A percentile compares a stretch with the other conserved stretches of the same genome.
phyloP scores from a whole-genome alignment of 2,888 invertebrate species.

The Slavum lentiscoides region DNA sequence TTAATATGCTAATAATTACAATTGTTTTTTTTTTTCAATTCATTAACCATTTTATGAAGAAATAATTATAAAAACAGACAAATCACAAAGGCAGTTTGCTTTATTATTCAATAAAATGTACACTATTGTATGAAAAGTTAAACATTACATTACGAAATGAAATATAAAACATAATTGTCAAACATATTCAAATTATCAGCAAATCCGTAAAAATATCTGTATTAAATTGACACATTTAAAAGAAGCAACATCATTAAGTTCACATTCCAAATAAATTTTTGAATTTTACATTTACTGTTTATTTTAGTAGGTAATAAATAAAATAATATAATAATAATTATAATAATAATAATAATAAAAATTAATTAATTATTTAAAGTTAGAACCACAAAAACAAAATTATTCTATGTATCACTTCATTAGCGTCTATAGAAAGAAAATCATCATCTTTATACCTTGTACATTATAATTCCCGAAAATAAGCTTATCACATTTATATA shows the following conservation, averaged over 20 bases:
- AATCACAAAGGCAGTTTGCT: conserved; percentile 50
- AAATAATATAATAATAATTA: conserved; percentile 36
- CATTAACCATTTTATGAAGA: no score
- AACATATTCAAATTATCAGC: conserved; percentile 31
- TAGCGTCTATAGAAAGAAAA: conserved; percentile 47
- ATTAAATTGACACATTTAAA: conserved; percentile 50
- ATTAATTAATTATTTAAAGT: conserved; percentile 13
- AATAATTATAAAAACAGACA: background rate
- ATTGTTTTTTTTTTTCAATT: no score
- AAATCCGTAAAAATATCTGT: conserved; percentile 44
- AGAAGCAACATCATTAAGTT: conserved; percentile 39
- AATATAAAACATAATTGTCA: conserved; percentile 42
- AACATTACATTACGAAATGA: conserved; percentile 33
- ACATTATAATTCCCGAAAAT: conserved; percentile 49
- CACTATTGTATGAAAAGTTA: conserved; percentile 37
- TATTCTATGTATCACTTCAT: conserved; percentile 50
- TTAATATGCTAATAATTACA: no score
- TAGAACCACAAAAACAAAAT: conserved; percentile 47
- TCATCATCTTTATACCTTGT: conserved; percentile 45
- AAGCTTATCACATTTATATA: conserved; percentile 51
- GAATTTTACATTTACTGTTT: conserved; percentile 15
- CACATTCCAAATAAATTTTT: conserved; percentile 12
- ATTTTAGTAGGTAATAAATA: conserved; percentile 35
- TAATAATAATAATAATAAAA: conserved; percentile 9
- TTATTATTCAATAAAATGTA: conserved; percentile 46